Percentiles rank a stretch among this genome's conserved stretches.
phyloP scores from a whole-genome alignment of 2,888 invertebrate species.

The Leucania comma region DNA sequence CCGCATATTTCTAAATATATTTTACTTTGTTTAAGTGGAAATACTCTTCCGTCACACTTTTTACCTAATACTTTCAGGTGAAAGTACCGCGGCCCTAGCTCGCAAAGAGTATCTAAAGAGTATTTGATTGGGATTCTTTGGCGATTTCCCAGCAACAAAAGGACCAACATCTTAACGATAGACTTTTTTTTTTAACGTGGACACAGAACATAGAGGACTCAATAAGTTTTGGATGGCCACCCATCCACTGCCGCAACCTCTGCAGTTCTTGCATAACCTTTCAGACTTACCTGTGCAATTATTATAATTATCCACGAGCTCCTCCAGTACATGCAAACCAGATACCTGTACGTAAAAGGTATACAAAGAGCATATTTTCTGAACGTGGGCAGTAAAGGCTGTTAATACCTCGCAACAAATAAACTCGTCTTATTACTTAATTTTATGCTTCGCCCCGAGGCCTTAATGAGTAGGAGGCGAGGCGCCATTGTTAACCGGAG shows the following conservation, averaged over 20 bases:
- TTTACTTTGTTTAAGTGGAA: no score
- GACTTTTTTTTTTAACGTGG: no score
- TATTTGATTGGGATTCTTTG: no score
- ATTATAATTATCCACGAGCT: background rate
- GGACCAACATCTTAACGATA: no score
- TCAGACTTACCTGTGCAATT: background rate
- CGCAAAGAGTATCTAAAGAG: no score
- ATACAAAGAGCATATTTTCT: conserved; percentile 39
- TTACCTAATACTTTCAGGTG: no score
- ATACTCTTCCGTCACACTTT: no score
- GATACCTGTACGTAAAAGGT: conserved; percentile 22
- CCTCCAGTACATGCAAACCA: conserved; percentile 5
- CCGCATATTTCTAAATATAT: no score
- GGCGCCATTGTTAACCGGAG: conserved; percentile 36
- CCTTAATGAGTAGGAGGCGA: conserved; percentile 57
- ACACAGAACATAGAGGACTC: background rate
- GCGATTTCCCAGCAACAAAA: no score
- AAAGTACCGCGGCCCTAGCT: no score
- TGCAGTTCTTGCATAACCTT: background rate
- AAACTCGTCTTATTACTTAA: conserved; percentile 61
- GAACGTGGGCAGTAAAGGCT: conserved; percentile 27
- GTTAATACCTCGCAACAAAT: conserved; percentile 62
- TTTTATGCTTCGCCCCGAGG: conserved; percentile 57
- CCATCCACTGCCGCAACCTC: no score
- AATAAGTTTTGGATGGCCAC: background rate